Conservation (phyloP, 2,888 invertebrate genomes). For the Morpho achilles region DNA sequence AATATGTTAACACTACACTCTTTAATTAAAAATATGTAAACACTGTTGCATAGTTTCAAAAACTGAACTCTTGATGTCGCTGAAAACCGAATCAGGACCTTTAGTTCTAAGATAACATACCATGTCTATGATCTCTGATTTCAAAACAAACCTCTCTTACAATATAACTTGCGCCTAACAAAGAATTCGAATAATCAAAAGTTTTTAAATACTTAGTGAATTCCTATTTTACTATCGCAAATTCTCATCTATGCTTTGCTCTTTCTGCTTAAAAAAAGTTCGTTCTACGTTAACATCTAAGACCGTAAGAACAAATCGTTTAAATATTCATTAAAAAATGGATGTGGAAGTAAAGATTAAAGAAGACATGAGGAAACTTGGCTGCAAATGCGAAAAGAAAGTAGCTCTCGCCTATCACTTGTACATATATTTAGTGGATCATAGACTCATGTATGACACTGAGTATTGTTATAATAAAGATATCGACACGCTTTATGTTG, state of each 20-base stretch:
- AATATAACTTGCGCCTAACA: too few relatives aligned
- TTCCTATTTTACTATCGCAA: not conserved
- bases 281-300: not conserved
- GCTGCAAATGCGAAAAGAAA: slow-evolving; percentile 59
- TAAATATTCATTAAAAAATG: slow-evolving; percentile 34
- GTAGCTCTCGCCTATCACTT: slow-evolving; percentile 62
- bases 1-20: too few relatives aligned
- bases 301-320: not conserved
- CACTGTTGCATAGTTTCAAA: too few relatives aligned
- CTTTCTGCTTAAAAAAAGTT: not conserved
- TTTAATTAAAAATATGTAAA: too few relatives aligned
- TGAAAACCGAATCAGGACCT: too few relatives aligned
- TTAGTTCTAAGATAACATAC: too few relatives aligned
- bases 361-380: slow-evolving; percentile 64
- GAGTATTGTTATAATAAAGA: slow-evolving; percentile 70
- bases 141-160: too few relatives aligned
- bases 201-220: too few relatives aligned
- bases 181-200: too few relatives aligned
- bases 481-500: slow-evolving; percentile 61
- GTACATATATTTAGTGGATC: slow-evolving; percentile 65
- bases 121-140: too few relatives aligned
- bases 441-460: slow-evolving; percentile 70
- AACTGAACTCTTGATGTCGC: too few relatives aligned
- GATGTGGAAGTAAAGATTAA: slow-evolving; percentile 66
- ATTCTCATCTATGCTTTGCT: too few relatives aligned